phyloP scores from a whole-genome alignment of 2,888 invertebrate species.

The Dyspetes luteomarginatus region DNA sequence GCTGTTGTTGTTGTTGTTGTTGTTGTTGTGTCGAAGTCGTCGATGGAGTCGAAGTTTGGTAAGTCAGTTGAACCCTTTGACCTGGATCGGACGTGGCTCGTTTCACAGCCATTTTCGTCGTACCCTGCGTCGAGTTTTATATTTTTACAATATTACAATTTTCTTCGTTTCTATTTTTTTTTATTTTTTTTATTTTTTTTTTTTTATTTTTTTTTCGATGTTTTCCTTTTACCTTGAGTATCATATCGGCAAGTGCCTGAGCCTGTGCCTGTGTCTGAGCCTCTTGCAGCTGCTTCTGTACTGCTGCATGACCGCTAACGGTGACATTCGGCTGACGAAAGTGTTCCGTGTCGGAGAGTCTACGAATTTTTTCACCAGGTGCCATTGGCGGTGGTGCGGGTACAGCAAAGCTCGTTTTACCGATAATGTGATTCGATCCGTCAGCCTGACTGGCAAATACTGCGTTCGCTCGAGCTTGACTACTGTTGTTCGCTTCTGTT shows the following conservation, averaged over 20 bases:
- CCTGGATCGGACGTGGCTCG: conserved; percentile 90
- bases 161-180: conserved; percentile 9
- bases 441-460: conserved; percentile 70
- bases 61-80: conserved; percentile 85
- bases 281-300: conserved; percentile 82
- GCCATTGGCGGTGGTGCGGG: conserved; percentile 85
- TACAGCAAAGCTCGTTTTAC: conserved; percentile 85
- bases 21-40: conserved; percentile 70
- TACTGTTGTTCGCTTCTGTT: conserved; percentile 79
- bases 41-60: conserved; percentile 81
- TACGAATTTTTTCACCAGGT: conserved; percentile 84
- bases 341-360: conserved; percentile 86
- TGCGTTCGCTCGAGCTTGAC: conserved; percentile 80
- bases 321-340: conserved; percentile 83
- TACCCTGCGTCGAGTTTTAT: conserved; percentile 76
- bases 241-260: conserved; percentile 91
- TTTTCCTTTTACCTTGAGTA: conserved; percentile 85
- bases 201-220: conserved; percentile 84
- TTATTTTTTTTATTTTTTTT: conserved; percentile 83
- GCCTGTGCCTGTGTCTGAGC: conserved; percentile 87
- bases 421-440: conserved; percentile 76
- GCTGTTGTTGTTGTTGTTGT: conserved; percentile 68
- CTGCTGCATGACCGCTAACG: conserved; percentile 77
- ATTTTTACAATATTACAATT: neutral
- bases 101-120: conserved; percentile 87